Evolutionary conservation across 2,113 vertebrate species (phyloP).

Genomic region (Ceuthmochares aereus): DNA sequence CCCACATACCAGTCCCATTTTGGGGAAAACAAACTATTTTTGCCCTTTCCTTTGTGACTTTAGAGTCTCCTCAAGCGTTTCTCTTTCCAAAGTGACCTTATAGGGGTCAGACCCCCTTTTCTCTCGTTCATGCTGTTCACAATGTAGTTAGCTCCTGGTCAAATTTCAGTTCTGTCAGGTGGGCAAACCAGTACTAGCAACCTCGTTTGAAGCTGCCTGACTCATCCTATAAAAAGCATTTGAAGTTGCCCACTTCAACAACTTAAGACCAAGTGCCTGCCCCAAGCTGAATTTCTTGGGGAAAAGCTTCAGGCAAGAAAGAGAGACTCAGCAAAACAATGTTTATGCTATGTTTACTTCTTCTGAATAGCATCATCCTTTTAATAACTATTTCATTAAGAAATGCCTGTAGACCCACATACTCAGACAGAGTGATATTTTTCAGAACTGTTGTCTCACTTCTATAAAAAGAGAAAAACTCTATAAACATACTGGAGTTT

Average conservation of each 20-base stretch:
- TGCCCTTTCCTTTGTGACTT: neutral
- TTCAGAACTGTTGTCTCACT: neutral
- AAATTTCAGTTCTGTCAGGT: neutral
- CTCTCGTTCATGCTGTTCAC: neutral
- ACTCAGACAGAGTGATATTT: neutral
- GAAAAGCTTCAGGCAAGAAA: neutral
- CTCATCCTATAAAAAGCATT: neutral
- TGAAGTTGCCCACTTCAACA: neutral
- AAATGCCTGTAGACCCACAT: neutral
- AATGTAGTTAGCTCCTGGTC: neutral
- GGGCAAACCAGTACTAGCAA: neutral
- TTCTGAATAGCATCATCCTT: neutral
- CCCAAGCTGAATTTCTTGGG: neutral
- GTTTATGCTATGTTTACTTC: neutral
- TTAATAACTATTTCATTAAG: neutral
- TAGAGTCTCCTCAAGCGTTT: neutral
- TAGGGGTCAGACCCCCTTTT: accelerated
- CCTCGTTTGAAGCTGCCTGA: neutral
- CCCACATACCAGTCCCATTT: neutral
- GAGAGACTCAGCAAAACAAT: neutral
- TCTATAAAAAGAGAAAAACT: neutral
- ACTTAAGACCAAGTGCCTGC: neutral
- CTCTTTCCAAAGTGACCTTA: neutral
- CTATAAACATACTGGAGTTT: neutral
- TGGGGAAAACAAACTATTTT: neutral